phyloP scores from a whole-genome alignment of 2,888 invertebrate species.

The Hirtodrosophila duncani region DNA sequence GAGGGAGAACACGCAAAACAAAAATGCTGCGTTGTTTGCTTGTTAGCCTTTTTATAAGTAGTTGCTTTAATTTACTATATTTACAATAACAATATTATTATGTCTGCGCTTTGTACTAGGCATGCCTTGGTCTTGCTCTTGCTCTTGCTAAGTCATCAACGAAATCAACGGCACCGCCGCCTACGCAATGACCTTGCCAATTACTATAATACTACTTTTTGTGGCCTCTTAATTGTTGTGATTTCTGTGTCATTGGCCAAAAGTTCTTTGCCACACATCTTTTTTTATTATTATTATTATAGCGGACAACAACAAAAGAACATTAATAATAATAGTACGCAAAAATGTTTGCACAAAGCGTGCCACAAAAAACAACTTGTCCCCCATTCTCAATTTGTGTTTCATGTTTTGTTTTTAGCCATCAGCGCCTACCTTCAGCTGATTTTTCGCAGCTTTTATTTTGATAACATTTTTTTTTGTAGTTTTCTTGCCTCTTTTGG shows the following conservation, averaged over 20 bases:
- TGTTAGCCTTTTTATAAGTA: conserved; percentile 28
- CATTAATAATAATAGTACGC: conserved; percentile 24
- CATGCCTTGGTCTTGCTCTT: no score
- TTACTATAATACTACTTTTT: conserved; percentile 1
- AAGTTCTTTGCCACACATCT: conserved; percentile 13
- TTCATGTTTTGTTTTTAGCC: conserved; percentile 38
- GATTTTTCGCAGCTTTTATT: conserved; percentile 8
- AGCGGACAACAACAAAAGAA: conserved; percentile 45
- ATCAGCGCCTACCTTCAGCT: no score
- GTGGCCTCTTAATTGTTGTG: conserved; percentile 32
- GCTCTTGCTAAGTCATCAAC: conserved; percentile 18
- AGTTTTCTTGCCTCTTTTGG: conserved; percentile 44
- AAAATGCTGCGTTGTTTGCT: conserved; percentile 24
- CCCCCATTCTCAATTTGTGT: conserved; percentile 49
- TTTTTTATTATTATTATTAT: conserved; percentile 30
- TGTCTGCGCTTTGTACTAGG: no score
- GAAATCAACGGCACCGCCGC: conserved; percentile 5
- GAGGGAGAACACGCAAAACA: conserved; percentile 8
- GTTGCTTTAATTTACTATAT: no score
- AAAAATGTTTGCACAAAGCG: background rate
- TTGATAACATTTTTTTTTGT: conserved; percentile 26
- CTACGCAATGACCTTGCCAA: conserved; percentile 22
- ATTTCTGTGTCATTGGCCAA: no score
- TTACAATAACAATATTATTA: no score
- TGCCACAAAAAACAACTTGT: conserved; percentile 15